Percentiles rank a stretch among this genome's conserved stretches.
Conservation (phyloP, 2,888 invertebrate species). For the Achlya flavicornis region DNA sequence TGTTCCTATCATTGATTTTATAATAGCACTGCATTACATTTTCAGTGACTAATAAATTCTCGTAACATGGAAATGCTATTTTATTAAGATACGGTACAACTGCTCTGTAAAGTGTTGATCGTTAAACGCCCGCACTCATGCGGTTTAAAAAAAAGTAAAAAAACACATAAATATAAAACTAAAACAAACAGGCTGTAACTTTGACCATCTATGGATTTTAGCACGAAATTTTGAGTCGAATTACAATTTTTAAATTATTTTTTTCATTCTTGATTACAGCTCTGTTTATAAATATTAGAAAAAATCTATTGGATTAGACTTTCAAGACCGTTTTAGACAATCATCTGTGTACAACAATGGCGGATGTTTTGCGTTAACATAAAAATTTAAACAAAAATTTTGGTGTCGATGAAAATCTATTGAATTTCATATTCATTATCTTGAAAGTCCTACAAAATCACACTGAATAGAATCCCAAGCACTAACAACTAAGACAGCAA, state of each 20-base stretch:
- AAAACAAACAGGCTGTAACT: conserved; percentile 44
- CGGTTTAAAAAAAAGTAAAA: conserved; percentile 32
- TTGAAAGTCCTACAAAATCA: conserved; percentile 17
- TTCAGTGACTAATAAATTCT: conserved; percentile 6
- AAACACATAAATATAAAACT: conserved; percentile 25
- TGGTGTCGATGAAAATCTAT: conserved; percentile 1
- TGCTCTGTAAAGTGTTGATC: conserved; percentile 33
- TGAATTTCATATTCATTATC: neutral
- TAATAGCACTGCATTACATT: conserved; percentile 15
- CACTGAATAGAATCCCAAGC: conserved; percentile 9
- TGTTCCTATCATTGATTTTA: conserved; percentile 51
- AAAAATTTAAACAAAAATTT: neutral
- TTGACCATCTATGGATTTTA: conserved; percentile 19
- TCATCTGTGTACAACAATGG: neutral
- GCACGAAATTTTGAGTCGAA: neutral
- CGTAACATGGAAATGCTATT: neutral
- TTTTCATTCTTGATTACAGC: neutral
- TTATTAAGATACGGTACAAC: conserved; percentile 3
- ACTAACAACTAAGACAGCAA: conserved; percentile 7
- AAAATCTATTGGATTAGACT: conserved; percentile 10
- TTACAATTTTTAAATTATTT: neutral
- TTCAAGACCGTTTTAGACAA: conserved; percentile 19
- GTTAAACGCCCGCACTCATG: conserved; percentile 61
- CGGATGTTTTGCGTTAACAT: neutral
- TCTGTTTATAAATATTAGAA: conserved; percentile 13